These are phyloP conservation scores for Hanleya hanleyi DNA, from an alignment of 2,888 invertebrate species.

Conservation along the genomic window DNA sequence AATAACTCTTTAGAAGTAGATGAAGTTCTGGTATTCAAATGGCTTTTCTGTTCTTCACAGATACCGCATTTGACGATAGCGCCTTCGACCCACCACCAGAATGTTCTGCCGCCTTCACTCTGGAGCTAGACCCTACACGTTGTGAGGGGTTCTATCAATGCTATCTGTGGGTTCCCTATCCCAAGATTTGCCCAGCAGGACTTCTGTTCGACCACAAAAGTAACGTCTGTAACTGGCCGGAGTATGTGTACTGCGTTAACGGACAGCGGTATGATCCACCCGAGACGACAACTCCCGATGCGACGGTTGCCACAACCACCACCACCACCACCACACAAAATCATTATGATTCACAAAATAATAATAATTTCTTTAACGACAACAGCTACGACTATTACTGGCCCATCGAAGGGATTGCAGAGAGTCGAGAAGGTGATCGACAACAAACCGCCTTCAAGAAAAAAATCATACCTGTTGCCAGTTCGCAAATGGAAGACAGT, in stretches of 20 bases:
- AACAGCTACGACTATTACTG: constrained; percentile 5
- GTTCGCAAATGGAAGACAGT: background rate
- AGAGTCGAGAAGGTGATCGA: background rate
- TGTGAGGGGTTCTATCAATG: constrained; percentile 9
- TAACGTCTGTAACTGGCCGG: constrained; percentile 7
- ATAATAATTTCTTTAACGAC: background rate
- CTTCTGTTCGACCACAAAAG: background rate
- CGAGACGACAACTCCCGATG: background rate
- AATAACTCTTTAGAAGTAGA: too few species aligned
- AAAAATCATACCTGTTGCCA: background rate
- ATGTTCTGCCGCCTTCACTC: background rate
- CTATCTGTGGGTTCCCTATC: background rate
- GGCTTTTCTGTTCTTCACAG: background rate
- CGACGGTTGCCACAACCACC: background rate
- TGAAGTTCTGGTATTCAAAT: background rate
- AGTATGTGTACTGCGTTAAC: background rate
- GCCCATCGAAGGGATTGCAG: constrained; percentile 1
- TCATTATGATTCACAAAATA: background rate
- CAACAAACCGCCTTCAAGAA: constrained; percentile 5
- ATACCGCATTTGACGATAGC: background rate
- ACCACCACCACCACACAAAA: background rate
- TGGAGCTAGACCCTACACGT: background rate
- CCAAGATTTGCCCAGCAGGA: background rate
- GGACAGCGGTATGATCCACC: background rate
- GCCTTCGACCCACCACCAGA: background rate